phyloP scores from a whole-genome alignment of 2,888 invertebrate genomes.

The Prosopocoilus inquinatus region DNA sequence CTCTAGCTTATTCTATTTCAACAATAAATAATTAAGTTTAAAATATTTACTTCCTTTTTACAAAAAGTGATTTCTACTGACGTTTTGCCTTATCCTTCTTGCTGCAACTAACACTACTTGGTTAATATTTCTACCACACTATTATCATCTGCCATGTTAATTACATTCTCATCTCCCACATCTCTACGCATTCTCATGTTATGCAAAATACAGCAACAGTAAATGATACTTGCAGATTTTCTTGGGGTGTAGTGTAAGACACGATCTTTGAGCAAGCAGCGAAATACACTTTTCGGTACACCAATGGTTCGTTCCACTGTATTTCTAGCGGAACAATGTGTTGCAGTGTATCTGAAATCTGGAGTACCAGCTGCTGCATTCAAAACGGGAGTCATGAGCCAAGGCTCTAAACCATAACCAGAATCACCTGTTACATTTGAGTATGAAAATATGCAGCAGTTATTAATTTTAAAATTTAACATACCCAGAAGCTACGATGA shows the following conservation, averaged over 20 bases:
- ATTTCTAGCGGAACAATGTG: conserved; percentile 11
- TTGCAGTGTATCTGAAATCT: conserved; percentile 6
- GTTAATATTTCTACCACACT: no score
- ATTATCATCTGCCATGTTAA: no score
- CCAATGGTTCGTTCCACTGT: background rate
- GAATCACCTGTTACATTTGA: conserved; percentile 18
- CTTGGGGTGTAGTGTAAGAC: background rate
- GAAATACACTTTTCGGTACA: background rate
- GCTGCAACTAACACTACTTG: no score
- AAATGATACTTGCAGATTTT: background rate
- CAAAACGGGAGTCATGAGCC: conserved; percentile 16
- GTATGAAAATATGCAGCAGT: no score
- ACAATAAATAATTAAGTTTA: no score
- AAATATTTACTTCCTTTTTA: no score
- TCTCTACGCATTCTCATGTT: background rate
- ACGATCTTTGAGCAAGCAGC: background rate
- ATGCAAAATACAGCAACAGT: background rate
- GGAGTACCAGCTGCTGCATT: conserved; percentile 10
- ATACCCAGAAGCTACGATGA: conserved; percentile 2
- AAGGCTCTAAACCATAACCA: conserved; percentile 14
- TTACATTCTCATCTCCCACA: no score
- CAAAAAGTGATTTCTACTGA: no score
- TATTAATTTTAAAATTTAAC: no score
- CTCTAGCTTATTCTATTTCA: no score
- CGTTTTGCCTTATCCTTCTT: conserved; percentile 11